Evolutionary conservation across 2,113 vertebrate genomes (phyloP).

Genomic region (Donacobius atricapilla): DNA sequence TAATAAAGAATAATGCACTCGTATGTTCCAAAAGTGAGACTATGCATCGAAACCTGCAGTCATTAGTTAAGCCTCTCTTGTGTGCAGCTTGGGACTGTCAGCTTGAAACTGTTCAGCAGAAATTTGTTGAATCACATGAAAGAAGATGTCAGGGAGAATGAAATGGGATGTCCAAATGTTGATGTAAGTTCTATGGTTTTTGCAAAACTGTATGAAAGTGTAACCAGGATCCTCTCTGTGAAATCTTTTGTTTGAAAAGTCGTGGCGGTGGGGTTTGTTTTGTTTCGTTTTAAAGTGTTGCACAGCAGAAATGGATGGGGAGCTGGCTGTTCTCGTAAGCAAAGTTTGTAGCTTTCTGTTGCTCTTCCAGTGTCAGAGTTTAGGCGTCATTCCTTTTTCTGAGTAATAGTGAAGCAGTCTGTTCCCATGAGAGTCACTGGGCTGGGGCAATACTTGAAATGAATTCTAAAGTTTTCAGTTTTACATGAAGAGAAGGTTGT

Average conservation of each 20-base stretch:
- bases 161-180: not conserved
- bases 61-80: not conserved
- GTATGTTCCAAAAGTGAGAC: not conserved
- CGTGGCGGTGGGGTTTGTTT: no score
- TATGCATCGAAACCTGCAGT: not conserved
- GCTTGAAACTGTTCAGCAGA: not conserved
- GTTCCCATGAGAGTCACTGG: not conserved
- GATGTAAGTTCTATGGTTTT: not conserved
- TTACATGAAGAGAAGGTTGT: not conserved
- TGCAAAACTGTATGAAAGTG: not conserved
- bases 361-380: not conserved
- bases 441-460: not conserved
- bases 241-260: not conserved
- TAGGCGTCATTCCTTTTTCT: not conserved
- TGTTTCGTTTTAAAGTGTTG: not conserved
- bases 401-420: not conserved
- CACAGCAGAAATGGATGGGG: not conserved
- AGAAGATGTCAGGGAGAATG: not conserved
- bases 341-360: slow-evolving; percentile 5
- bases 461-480: slow-evolving; percentile 4
- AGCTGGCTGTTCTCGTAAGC: not conserved
- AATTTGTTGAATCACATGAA: not conserved
- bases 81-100: not conserved
- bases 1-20: not conserved
- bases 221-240: not conserved